phyloP scores from a whole-genome alignment of 2,797 vertebrate genomes.

The Echeneis naucrates region DNA sequence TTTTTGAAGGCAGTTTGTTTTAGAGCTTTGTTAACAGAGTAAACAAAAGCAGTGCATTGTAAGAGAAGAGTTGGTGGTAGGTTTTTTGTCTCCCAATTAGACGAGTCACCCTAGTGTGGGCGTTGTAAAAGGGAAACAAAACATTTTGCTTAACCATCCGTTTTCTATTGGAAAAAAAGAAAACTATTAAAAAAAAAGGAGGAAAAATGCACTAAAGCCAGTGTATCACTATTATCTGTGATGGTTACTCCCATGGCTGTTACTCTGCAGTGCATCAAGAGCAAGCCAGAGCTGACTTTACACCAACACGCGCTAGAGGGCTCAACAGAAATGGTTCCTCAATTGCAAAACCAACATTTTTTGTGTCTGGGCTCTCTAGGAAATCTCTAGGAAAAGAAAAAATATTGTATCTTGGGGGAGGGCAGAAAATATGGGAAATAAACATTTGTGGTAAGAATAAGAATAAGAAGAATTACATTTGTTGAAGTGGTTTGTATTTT shows the following conservation, averaged over 20 bases:
- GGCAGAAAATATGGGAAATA: slow-evolving; percentile 39
- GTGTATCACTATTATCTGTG: slow-evolving; percentile 29
- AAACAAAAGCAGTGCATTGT: slow-evolving; percentile 59
- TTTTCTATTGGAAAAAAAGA: slow-evolving; percentile 17
- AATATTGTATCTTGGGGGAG: slow-evolving; percentile 39
- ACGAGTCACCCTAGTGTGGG: slow-evolving; percentile 44
- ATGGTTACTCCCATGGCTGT: slow-evolving; percentile 22
- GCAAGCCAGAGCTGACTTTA: slow-evolving; percentile 22
- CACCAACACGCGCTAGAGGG: slow-evolving; percentile 28
- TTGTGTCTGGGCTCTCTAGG: slow-evolving; percentile 37
- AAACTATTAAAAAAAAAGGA: slow-evolving; percentile 10
- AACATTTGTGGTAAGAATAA: slow-evolving; percentile 24
- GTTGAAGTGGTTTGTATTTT: slow-evolving; percentile 30
- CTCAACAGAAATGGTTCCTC: slow-evolving; percentile 39
- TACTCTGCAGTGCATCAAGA: slow-evolving; percentile 35
- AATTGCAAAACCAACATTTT: slow-evolving; percentile 41
- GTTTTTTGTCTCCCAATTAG: slow-evolving; percentile 58
- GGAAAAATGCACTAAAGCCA: slow-evolving; percentile 22
- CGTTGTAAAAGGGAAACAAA: slow-evolving; percentile 36
- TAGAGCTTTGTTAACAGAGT: slow-evolving; percentile 52
- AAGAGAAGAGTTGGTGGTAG: slow-evolving; percentile 31
- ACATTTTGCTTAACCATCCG: slow-evolving; percentile 37
- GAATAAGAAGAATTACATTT: slow-evolving; percentile 15
- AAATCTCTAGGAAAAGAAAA: no score
- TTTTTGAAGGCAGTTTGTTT: slow-evolving; percentile 60